A percentile compares a stretch with the other conserved stretches of the same genome.
Conservation (phyloP, 2,113 vertebrate species). For the Spea bombifrons region DNA sequence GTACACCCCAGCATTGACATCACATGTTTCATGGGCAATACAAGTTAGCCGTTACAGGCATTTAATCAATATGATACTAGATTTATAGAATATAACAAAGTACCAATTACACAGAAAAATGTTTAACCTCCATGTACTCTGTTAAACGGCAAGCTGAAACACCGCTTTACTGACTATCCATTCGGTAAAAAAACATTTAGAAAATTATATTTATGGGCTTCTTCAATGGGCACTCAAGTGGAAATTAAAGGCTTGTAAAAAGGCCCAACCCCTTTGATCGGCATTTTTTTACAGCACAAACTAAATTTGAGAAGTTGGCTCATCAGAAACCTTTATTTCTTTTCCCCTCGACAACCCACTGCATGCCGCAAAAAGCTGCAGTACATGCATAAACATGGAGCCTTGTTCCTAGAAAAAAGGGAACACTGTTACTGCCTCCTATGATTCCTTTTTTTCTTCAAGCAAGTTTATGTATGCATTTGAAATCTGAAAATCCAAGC, state of each 20-base stretch:
- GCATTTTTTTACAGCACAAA: not conserved
- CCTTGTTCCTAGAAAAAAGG: not conserved
- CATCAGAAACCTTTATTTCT: not conserved
- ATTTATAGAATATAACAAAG: too few species aligned
- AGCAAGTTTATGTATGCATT: too few species aligned
- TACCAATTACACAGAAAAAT: too few species aligned
- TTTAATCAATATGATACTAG: too few species aligned
- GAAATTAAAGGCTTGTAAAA: not conserved
- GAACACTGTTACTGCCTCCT: not conserved
- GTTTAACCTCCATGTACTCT: too few species aligned
- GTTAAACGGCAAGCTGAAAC: not conserved
- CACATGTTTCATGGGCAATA: too few species aligned
- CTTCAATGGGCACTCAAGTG: not conserved
- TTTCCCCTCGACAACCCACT: slow-evolving; percentile 12
- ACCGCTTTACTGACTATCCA: too few species aligned
- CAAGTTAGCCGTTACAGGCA: too few species aligned
- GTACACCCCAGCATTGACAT: too few species aligned
- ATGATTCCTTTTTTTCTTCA: too few species aligned
- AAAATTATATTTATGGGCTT: not conserved
- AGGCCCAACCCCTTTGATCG: not conserved
- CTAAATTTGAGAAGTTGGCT: slow-evolving; percentile 6
- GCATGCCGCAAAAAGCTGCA: slow-evolving; percentile 20
- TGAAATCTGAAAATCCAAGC: too few species aligned
- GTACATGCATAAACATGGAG: not conserved
- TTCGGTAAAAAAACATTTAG: not conserved